Conservation (phyloP, 2,888 invertebrate species). For the Xestia ashworthii region DNA sequence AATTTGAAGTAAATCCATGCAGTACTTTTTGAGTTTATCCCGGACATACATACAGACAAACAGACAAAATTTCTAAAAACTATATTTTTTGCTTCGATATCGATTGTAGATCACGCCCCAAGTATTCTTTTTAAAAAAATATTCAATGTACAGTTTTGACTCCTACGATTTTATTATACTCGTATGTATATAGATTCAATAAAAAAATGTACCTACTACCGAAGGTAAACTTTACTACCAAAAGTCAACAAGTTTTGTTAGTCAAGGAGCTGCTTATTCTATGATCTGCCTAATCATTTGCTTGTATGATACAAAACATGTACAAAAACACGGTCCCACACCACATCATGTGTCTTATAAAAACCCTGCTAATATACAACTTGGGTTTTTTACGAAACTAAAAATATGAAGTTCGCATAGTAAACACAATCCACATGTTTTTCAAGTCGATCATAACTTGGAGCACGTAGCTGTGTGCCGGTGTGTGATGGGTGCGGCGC, state of each 20-base stretch:
- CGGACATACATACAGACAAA: too few species aligned
- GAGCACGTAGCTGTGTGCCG: constrained; percentile 28
- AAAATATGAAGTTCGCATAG: constrained; percentile 9
- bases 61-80: too few species aligned
- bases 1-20: too few species aligned
- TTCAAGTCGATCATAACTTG: constrained; percentile 6
- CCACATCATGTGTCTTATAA: constrained; percentile 1
- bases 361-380: background rate
- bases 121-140: too few species aligned
- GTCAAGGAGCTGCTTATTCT: background rate
- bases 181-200: too few species aligned
- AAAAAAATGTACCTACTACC: background rate
- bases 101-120: too few species aligned
- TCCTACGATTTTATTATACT: too few species aligned
- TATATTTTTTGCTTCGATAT: too few species aligned
- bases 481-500: constrained; percentile 29
- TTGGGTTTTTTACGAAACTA: constrained; percentile 4
- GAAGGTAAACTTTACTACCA: background rate
- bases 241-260: background rate
- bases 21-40: too few species aligned
- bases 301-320: background rate
- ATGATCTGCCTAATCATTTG: background rate
- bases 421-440: constrained; percentile 23
- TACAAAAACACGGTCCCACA: background rate
- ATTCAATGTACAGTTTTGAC: too few species aligned